Evolutionary conservation across 1,140 invertebrate genomes (phyloP), one percentile per base, ranked within the genome.

Genomic region (Trigoniulus corallinus): DNA sequence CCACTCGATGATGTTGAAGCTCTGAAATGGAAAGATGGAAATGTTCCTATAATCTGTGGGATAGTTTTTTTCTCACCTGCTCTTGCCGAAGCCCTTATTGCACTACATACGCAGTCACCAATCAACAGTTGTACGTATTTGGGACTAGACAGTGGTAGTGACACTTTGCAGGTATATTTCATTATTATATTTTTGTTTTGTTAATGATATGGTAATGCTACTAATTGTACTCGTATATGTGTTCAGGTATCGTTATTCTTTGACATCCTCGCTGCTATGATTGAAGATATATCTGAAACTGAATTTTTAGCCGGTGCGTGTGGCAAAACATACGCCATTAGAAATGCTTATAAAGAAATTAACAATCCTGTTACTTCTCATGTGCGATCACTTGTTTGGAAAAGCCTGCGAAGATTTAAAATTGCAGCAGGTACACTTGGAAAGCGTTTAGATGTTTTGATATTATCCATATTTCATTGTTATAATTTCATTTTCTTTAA

Each of bases 41-140:
- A 55, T 37, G 60, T 64, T 21, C 59, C 64, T 48, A 53, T 62
- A 48, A 44, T 58, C 3, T 49, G 47, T 21, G 69, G 68, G 20
- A 55, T 71, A 43, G 62, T 70, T 0, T 72, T 63, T 57, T 58
- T 72, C 22, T 66, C 61, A 42, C 47, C 54, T 15, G 51, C 43
- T 21, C 62, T 72, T 49, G 64, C 67, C 12, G 67, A 70, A 53
- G 64, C 57, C 26, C 53, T 73, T 48, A 52, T 72, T 24, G 58
- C 61, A 1, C 66, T 72, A 27, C 67, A 69, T 55, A 55, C 56
- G 1, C 59, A 64, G 26, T 63, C 67, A 15, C 70, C 70, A 20
- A 53, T 74, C 12, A 66, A 72, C 57, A 63, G 66, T 46, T 73
- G 71, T 55, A 73, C 70, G 0, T 73, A 73, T 57, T 61, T 72